phyloP scores from a whole-genome alignment of 1,140 invertebrate species.

The Phocides pigmalion region DNA sequence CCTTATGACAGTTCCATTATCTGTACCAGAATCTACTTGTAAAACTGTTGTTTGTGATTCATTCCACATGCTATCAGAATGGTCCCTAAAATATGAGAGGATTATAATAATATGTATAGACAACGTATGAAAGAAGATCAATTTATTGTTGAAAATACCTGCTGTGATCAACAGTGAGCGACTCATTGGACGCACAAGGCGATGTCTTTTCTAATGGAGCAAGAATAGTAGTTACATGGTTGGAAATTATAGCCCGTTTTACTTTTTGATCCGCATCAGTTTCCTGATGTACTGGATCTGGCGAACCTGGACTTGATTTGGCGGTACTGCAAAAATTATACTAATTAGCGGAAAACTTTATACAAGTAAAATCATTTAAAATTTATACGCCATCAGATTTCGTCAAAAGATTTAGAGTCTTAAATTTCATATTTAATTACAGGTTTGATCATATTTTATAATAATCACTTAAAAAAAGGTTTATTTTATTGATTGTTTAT shows the following conservation, averaged over 20 bases:
- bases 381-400: not conserved
- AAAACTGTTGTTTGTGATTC: constrained; percentile 93
- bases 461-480: too few species aligned
- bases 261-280: constrained; percentile 57
- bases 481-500: too few species aligned
- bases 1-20: constrained; percentile 85
- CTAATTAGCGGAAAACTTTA: not conserved
- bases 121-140: not conserved
- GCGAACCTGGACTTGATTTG: constrained; percentile 84
- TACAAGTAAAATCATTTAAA: too few species aligned
- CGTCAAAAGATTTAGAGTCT: too few species aligned
- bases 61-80: constrained; percentile 94
- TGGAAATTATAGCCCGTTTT: constrained; percentile 59
- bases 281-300: constrained; percentile 63
- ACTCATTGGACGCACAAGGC: constrained; percentile 92
- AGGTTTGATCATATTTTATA: too few species aligned
- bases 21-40: constrained; percentile 88
- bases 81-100: constrained; percentile 84
- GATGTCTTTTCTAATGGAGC: constrained; percentile 83
- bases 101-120: not conserved
- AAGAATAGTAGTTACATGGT: constrained; percentile 61
- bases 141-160: constrained; percentile 56
- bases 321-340: constrained; percentile 67
- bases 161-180: constrained; percentile 89
- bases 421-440: too few species aligned